Base-by-base conservation (phyloP, 2,113 vertebrate genomes). In the Oncorhynchus nerka region DNA sequence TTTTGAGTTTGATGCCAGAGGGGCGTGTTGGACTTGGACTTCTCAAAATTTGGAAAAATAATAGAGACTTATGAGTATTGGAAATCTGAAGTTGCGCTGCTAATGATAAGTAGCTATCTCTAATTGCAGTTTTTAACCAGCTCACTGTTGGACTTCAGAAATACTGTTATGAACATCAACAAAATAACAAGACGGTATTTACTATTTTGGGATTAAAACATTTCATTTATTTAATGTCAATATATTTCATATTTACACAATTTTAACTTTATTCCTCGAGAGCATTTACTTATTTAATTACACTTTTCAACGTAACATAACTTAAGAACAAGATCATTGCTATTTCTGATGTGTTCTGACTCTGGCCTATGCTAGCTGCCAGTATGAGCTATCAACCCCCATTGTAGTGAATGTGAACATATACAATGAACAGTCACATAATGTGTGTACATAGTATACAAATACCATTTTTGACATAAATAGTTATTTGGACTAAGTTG, bases 191-290 rank as follows among this genome's bases (percentile, higher is more conserved):
- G 16, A 62, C 13, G 1, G n/a, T 22, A 62, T 62, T 62, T 62
- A 80, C 30, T 70, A 74, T 64, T 72, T 71, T 79, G 85, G 84
- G 88, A 90, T 74, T 92, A 90, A 92, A 91, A 90, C 88, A 81
- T 84, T 87, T 72, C 74, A 87, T 94, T 93, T 92, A 92, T 92
- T 93, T 88, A 71, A 90, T 93, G 82, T 88, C 85, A 91, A 87
- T 69, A 85, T 83, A 80, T 89, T 90, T 85, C 75, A 85, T 93
- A 93, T 94, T 91, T 93, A 94, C 92, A 94, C 77, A 45, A 45
- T 88, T 87, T 78, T 86, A 83, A 81, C 75, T 81, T 78, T 82
- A 84, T 87, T 62, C 70, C 71, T 85, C 85, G 84, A 83, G 66
- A 87, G 65, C 83, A 64, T 82, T 77, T 73, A 84, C 81, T 81